Evolutionary conservation across 2,888 invertebrate species (phyloP), one percentile per base, ranked within the genome.

Genomic region (Phrixothrix hirtus): DNA sequence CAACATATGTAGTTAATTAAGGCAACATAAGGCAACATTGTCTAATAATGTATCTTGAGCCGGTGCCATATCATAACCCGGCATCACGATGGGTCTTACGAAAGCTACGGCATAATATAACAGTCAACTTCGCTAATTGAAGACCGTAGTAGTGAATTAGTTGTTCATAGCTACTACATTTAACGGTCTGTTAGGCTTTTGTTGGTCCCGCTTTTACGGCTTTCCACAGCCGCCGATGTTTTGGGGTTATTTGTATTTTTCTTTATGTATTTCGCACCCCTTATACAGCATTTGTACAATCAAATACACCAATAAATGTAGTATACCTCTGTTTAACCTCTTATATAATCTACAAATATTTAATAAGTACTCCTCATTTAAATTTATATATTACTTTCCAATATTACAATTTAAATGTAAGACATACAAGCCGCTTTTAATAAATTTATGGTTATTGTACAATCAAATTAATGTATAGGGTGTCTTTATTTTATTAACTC

Each of bases 51-150:
- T 60, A 63, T 66, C 62, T 59, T 51, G 56, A 65, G 62, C 61
- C 60, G 64, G 62, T 57, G 64, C 60, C 60, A 63, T 66, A 61
- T 67, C 66, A 68, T 65, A 61, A 52, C 59, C 60, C 55, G 59
- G 57, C 62, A 61, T 63, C 61, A 65, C 63, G 64, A 65, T 67
- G 62, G 64, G 63, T 62, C 65, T 61, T 55, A 55, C 54, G 53
- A 59, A 60, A 59, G 59, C 57, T 60, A 59, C 53, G 55, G 44
- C 44, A 44, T 44, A 50, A 46, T 38, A 70, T 71, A 71, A 66
- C 71, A 69, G 67, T 67, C 68, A 72, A 73, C 68, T 74, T 71
- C 67, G 69, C 73, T 75, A 75, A 75, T 75, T 75, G 74, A 74
- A 72, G 72, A 72, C 68, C 69, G 68, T 65, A 62, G 64, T 70